Conservation (phyloP, 2,113 vertebrate species). For the Xyrauchen texanus region DNA sequence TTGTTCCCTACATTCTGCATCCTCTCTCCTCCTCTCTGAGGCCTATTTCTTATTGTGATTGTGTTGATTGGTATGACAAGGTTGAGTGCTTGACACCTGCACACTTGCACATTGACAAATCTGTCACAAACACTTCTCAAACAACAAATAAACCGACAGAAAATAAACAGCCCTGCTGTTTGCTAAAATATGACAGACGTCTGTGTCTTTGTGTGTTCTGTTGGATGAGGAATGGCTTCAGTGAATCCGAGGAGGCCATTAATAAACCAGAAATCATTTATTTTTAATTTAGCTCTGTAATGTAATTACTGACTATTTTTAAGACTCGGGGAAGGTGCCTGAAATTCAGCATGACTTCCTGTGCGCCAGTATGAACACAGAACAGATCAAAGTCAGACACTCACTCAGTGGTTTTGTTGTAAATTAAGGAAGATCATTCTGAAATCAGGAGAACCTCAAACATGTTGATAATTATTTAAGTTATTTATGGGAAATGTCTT, state of each 20-base stretch:
- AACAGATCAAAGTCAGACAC: not conserved
- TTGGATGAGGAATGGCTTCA: conserved; percentile 56
- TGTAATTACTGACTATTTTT: conserved; percentile 84
- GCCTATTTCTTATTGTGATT: not conserved
- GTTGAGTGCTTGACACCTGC: conserved; percentile 20
- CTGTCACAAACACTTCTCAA: conserved; percentile 37
- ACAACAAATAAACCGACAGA: conserved; percentile 11
- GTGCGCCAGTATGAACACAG: conserved; percentile 3
- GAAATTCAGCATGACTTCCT: conserved; percentile 36
- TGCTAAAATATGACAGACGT: conserved; percentile 15
- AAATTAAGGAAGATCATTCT: not conserved
- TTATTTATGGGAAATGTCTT: no score
- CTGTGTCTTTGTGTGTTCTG: not conserved
- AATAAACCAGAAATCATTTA: conserved; percentile 84
- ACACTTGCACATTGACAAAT: conserved; percentile 15
- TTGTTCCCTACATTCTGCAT: no score
- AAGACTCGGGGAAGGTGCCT: conserved; percentile 59
- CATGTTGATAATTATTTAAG: not conserved
- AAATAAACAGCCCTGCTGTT: conserved; percentile 30
- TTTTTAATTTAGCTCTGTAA: conserved; percentile 81
- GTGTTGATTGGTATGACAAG: conserved; percentile 14
- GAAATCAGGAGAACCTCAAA: conserved; percentile 5
- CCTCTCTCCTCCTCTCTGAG: no score
- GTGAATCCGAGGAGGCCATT: conserved; percentile 64
- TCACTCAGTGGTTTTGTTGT: not conserved